Percentiles rank a stretch among this genome's conserved stretches.
These are phyloP conservation scores for Trichogramma evanescens DNA, from an alignment of 2,888 invertebrate species.

Conservation along the genomic window DNA sequence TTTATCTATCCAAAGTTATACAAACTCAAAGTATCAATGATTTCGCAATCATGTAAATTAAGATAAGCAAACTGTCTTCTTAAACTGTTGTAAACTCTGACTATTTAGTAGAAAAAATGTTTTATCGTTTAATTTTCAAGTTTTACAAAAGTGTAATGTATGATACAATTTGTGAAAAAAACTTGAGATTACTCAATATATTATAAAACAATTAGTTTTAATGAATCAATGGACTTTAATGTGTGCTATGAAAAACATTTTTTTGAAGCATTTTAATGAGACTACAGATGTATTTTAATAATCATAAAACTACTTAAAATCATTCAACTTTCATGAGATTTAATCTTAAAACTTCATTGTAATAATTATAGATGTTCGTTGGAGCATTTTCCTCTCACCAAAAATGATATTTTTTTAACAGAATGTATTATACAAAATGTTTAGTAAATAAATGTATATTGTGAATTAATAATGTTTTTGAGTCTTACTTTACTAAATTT, in stretches of 20 bases:
- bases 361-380: too few species aligned
- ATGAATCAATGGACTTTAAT: constrained; percentile 1
- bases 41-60: constrained; percentile 3
- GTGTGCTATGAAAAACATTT: constrained; percentile 9
- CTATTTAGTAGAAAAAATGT: neutral
- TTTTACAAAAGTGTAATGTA: neutral
- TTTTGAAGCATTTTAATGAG: constrained; percentile 12
- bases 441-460: constrained; percentile 16
- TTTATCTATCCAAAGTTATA: neutral
- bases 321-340: too few species aligned
- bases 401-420: constrained; percentile 20
- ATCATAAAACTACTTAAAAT: too few species aligned
- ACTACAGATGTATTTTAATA: neutral
- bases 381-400: too few species aligned
- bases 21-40: neutral
- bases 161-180: too few species aligned
- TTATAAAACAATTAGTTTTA: too few species aligned
- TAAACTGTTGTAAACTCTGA: neutral
- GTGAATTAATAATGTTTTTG: neutral
- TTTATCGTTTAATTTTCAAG: neutral
- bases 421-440: constrained; percentile 2
- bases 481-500: neutral
- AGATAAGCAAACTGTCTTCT: neutral
- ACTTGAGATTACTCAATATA: too few species aligned
- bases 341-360: too few species aligned